A percentile compares a stretch with the other conserved stretches of the same genome.
Evolutionary conservation across 2,888 invertebrate genomes (phyloP).

Genomic region (Patella ulyssiponensis): DNA sequence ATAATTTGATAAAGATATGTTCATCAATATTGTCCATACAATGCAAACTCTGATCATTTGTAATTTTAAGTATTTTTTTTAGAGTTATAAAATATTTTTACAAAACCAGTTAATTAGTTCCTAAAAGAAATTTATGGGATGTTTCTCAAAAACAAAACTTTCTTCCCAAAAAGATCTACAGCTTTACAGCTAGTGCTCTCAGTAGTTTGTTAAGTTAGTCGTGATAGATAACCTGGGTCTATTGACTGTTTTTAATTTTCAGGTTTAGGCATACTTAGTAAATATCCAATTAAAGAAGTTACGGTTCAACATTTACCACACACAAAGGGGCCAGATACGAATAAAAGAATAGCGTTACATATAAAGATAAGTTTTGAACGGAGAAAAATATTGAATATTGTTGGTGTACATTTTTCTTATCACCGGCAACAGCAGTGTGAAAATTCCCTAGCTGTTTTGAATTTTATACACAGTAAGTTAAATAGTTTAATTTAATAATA

Average conservation of each 20-base stretch:
- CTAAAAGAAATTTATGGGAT: too few relatives aligned
- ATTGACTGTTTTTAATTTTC: slow-evolving; percentile 25
- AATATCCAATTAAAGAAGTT: slow-evolving; percentile 48
- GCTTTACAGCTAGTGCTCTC: background rate
- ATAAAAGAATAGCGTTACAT: slow-evolving; percentile 55
- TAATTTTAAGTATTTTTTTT: too few relatives aligned
- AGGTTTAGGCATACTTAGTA: slow-evolving; percentile 62
- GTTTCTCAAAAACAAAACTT: too few relatives aligned
- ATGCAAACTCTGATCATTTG: too few relatives aligned
- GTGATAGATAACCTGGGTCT: background rate
- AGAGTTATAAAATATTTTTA: too few relatives aligned
- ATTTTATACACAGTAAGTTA: slow-evolving; percentile 46
- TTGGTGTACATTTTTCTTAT: slow-evolving; percentile 63
- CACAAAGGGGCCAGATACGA: slow-evolving; percentile 56
- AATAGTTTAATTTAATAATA: background rate
- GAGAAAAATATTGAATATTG: slow-evolving; percentile 40
- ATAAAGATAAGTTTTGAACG: slow-evolving; percentile 39
- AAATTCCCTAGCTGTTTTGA: slow-evolving; percentile 55
- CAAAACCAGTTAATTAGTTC: too few relatives aligned
- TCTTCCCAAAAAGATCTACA: too few relatives aligned
- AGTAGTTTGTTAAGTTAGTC: background rate
- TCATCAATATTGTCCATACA: too few relatives aligned
- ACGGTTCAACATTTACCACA: slow-evolving; percentile 41
- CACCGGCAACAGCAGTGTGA: slow-evolving; percentile 63
- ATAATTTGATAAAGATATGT: too few relatives aligned